Base-by-base conservation (phyloP, 2,797 vertebrate genomes). In the Trachurus trachurus region DNA sequence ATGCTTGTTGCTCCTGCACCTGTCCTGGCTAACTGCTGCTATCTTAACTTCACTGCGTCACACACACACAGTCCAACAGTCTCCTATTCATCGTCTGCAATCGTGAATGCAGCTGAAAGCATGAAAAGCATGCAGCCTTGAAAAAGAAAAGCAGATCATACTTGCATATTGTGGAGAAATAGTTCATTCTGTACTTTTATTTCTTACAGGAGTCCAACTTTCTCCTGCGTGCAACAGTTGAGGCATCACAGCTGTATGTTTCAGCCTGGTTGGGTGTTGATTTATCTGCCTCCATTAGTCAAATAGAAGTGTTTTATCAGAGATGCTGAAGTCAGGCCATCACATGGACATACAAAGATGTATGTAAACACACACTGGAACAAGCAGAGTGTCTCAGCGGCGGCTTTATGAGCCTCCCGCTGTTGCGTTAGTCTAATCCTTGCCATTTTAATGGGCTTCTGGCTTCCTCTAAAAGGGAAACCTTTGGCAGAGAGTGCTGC, bases 361-460 rank as follows among this genome's bases (percentile, higher is more conserved):
- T 49, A 0, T 0, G 21, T 21, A 49, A 50, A 39, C 44, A 63
- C 45, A 63, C 59, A 76, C 42, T 58, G 21, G 71, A 44, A 66
- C 39, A 47, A 1, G 26, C 68, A 49, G 60, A 73, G 44, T 47
- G 70, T 88, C 87, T 89, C 70, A 66, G 49, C 69, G 13, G 21
- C n/a, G 42, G 88, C 79, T 89, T 87, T 89, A 60, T 16, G 45
- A 82, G 76, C 70, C 74, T 90, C 87, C 86, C 39, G 78, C 85
- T 88, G 87, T 69, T 16, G 22, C 71, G 82, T 81, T 37, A 76
- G 67, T 87, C 74, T 91, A 89, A 91, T 92, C 86, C 87, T 76
- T 80, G 73, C 40, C 74, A 71, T 89, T 90, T 93, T 88, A 89
- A 87, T 88, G 77, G 86, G 85, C 84, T 91, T 86, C 62, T 72